A percentile compares a stretch with the other conserved stretches of the same genome.
Evolutionary conservation across 2,797 vertebrate species (phyloP).

Genomic region (Melanotaenia maccullochi): DNA sequence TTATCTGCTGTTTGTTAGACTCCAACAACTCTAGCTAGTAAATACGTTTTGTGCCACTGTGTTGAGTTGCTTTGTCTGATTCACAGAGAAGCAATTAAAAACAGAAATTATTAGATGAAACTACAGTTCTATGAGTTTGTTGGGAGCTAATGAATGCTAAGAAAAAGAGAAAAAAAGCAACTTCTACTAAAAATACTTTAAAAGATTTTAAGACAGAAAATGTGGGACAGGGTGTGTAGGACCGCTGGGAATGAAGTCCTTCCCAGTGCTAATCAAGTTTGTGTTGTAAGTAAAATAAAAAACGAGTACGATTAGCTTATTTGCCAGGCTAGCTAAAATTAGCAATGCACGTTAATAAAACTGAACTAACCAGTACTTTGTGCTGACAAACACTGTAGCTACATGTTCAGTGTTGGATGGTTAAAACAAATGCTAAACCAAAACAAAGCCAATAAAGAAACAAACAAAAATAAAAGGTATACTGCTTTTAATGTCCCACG

Average conservation of each 20-base stretch:
- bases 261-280: neutral
- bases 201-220: neutral
- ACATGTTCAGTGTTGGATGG: too few relatives aligned
- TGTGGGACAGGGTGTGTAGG: neutral
- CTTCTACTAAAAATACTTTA: neutral
- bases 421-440: too few relatives aligned
- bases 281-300: neutral
- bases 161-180: neutral
- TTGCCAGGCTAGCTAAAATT: too few relatives aligned
- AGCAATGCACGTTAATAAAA: too few relatives aligned
- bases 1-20: neutral
- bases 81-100: neutral
- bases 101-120: neutral
- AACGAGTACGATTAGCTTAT: too few relatives aligned
- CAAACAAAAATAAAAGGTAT: too few relatives aligned
- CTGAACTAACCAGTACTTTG: too few relatives aligned
- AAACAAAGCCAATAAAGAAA: too few relatives aligned
- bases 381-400: too few relatives aligned
- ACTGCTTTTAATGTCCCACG: too few relatives aligned
- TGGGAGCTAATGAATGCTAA: neutral
- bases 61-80: neutral
- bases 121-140: neutral
- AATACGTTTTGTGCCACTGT: neutral
- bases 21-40: neutral
- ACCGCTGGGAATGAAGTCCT: neutral